These are phyloP conservation scores for Rhyacophila brunnea DNA, from an alignment of 1,140 invertebrate genomes.

Conservation along the genomic window DNA sequence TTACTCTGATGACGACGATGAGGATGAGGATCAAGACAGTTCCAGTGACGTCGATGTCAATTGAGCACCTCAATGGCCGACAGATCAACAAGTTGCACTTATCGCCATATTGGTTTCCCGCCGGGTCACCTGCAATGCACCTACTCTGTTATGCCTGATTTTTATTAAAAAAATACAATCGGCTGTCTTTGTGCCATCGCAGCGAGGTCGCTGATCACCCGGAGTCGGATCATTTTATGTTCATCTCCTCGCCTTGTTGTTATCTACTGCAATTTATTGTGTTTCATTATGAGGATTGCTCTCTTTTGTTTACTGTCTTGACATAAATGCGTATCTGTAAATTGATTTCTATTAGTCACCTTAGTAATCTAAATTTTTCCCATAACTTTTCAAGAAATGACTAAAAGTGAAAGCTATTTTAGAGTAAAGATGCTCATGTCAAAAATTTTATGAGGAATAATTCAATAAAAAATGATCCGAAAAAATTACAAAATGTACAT, in stretches of 20 bases:
- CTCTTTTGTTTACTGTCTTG: too few relatives aligned
- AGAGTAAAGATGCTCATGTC: too few relatives aligned
- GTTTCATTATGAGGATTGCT: too few relatives aligned
- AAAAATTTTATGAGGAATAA: too few relatives aligned
- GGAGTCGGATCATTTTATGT: constrained; percentile 7
- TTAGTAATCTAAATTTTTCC: too few relatives aligned
- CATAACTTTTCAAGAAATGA: too few relatives aligned
- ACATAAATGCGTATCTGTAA: too few relatives aligned
- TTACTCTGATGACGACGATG: constrained; percentile 18
- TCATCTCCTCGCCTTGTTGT: constrained; percentile 3
- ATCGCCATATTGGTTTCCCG: constrained; percentile 28
- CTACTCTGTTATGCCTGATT: constrained; percentile 21
- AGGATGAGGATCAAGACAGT: constrained; percentile 31
- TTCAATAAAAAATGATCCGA: too few relatives aligned
- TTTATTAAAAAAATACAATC: constrained; percentile 18
- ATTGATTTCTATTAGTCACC: too few relatives aligned
- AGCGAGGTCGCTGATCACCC: constrained; percentile 10
- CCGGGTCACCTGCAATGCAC: constrained; percentile 25
- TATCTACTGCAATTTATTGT: neutral
- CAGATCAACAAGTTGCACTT: constrained; percentile 21
- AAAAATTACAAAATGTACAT: too few relatives aligned
- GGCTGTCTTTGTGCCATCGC: constrained; percentile 32
- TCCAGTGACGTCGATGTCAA: constrained; percentile 33
- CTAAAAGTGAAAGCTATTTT: too few relatives aligned
- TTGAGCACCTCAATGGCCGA: constrained; percentile 5